Evolutionary conservation across 1,140 invertebrate genomes (phyloP), one percentile per base, ranked within the genome.

Genomic region (Anastrepha ludens): DNA sequence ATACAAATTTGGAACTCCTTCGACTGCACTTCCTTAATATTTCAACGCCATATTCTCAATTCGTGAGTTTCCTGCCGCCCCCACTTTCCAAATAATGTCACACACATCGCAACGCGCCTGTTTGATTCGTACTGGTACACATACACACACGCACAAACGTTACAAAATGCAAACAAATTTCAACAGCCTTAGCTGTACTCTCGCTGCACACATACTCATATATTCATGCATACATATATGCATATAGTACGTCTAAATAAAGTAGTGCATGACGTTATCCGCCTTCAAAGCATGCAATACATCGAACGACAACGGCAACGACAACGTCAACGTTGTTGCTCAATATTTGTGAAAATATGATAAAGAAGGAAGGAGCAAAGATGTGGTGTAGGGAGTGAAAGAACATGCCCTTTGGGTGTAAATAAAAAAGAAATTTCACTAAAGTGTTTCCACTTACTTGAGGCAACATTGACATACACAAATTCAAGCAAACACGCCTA

Each of bases 391-490:
- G 89, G 87, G 78, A 87, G 81, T 88, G 60, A 60, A 55, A 58
- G 67, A 87, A 88, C 88, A 55, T 89, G 86, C 62, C 41, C 59
- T 50, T 39, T 65, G 86, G 86, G 67, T 67, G 88, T 88, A 88
- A 85, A 87, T 87, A 65, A 85, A 87, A 78, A 87, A 81, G 65
- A 86, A 5, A 87, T 86, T 78, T 88, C 47, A 81, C 86, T 89
- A 88, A 88, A 89, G 89, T 89, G 89, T 89, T 91, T 90, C 91
- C 91, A 90, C 90, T 91, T 91, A 91, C 89, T 89, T 90, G 89
- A 74, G 90, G 88, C 90, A 91, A 91, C 91, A 91, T 91, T 91
- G 91, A 90, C 90, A 91, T 91, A 91, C 74, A 81, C 74, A 20
- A 81, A 81, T 81, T 81, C 20, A 81, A 20, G 74, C 74, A 81